Evolutionary conservation across 2,113 vertebrate genomes (phyloP).

Genomic region (Pyrgilauda ruficollis): DNA sequence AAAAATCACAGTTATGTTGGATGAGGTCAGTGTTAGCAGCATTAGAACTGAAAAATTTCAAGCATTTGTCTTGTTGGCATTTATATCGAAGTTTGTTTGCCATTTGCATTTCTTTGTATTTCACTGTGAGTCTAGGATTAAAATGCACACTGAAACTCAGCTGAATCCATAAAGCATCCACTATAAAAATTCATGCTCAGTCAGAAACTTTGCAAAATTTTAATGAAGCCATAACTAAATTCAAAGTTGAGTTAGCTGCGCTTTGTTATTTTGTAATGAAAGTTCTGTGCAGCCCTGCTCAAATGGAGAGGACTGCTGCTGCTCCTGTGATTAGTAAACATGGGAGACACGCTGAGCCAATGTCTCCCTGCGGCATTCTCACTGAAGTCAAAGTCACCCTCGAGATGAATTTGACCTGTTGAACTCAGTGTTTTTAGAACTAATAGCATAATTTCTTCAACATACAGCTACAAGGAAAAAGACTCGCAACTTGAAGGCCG

Average conservation of each 20-base stretch:
- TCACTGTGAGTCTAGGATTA: constrained; percentile 38
- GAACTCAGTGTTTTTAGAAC: constrained; percentile 28
- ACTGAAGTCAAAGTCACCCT: constrained; percentile 22
- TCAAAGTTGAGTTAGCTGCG: not conserved
- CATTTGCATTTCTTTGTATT: constrained; percentile 63
- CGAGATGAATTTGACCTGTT: constrained; percentile 23
- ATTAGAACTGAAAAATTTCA: constrained; percentile 6
- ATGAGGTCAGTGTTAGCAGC: constrained; percentile 15
- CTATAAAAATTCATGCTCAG: constrained; percentile 55
- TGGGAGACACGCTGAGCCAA: not conserved
- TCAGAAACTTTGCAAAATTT: constrained; percentile 58
- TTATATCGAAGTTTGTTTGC: constrained; percentile 48
- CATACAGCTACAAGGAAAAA: not conserved
- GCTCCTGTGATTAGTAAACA: constrained; percentile 30
- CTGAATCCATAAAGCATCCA: constrained; percentile 55
- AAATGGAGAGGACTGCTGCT: not conserved
- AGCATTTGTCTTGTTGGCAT: constrained; percentile 56
- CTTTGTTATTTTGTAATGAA: constrained; percentile 50
- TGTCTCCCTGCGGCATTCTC: not conserved
- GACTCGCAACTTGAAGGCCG: not conserved
- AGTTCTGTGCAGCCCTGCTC: not conserved
- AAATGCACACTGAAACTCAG: constrained; percentile 29
- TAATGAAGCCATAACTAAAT: constrained; percentile 64
- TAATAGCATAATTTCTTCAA: not conserved
- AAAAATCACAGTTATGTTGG: not conserved